Percentiles rank a stretch among this genome's conserved stretches.
Evolutionary conservation across 2,113 vertebrate genomes (phyloP).

Genomic region (Osmerus mordax): DNA sequence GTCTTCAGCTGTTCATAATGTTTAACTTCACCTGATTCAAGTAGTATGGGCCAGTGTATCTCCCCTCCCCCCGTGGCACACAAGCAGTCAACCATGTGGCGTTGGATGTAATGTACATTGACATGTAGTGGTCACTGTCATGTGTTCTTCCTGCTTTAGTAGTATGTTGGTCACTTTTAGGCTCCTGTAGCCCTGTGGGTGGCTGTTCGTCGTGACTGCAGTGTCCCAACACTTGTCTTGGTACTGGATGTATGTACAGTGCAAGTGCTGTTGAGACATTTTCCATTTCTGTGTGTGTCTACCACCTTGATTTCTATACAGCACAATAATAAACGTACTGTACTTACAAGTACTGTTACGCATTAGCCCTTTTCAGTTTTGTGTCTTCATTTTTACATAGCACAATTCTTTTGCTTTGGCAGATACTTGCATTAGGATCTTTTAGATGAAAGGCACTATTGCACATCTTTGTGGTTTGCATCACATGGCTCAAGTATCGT

Average conservation of each 20-base stretch:
- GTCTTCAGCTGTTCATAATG: neutral
- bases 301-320: conserved; percentile 13
- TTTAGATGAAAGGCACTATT: neutral
- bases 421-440: conserved; percentile 14
- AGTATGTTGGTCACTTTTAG: conserved; percentile 36
- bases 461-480: neutral
- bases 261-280: conserved; percentile 7
- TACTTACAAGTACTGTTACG: too few relatives aligned
- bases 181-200: conserved; percentile 23
- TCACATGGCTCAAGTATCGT: neutral
- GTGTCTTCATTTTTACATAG: conserved; percentile 6
- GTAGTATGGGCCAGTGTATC: conserved; percentile 17
- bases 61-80: neutral
- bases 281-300: conserved; percentile 15
- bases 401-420: conserved; percentile 8
- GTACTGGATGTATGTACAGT: conserved; percentile 15
- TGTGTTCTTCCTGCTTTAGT: conserved; percentile 36
- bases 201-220: conserved; percentile 17
- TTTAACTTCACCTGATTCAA: neutral
- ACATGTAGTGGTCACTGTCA: conserved; percentile 28
- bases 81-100: neutral
- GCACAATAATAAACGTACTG: neutral
- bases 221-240: conserved; percentile 5
- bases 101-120: conserved; percentile 28
- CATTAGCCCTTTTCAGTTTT: too few relatives aligned